A percentile compares a stretch with the other conserved stretches of the same genome.
These are phyloP conservation scores for Drosophila ohnishii DNA, from an alignment of 1,140 invertebrate genomes.

Conservation along the genomic window DNA sequence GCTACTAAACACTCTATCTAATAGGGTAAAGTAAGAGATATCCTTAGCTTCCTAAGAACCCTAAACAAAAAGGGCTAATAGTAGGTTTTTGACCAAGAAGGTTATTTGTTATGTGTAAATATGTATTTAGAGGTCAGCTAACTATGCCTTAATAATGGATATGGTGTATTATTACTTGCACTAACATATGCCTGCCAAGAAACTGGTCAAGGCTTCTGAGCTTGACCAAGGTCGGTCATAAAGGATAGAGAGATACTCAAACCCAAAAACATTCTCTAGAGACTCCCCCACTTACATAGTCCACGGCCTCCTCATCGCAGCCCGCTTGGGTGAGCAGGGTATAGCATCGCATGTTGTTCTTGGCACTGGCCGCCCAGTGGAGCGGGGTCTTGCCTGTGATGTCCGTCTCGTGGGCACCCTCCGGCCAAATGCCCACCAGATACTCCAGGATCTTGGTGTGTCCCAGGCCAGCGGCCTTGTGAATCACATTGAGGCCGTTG, in stretches of 20 bases:
- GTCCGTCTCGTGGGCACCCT: slow-evolving; percentile 87
- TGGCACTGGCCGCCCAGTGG: slow-evolving; percentile 93
- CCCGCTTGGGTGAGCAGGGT: slow-evolving; percentile 89
- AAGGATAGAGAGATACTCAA: neutral
- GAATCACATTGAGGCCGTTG: slow-evolving; percentile 91
- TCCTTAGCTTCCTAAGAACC: neutral
- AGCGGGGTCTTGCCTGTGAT: slow-evolving; percentile 94
- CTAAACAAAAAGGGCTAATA: neutral
- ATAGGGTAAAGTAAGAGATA: neutral
- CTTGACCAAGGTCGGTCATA: neutral
- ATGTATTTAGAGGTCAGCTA: slow-evolving; percentile 4
- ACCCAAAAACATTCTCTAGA: neutral
- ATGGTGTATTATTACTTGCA: slow-evolving; percentile 3
- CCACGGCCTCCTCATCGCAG: slow-evolving; percentile 90
- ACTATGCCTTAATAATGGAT: slow-evolving; percentile 1
- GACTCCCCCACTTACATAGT: slow-evolving; percentile 88
- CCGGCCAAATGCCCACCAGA: slow-evolving; percentile 88
- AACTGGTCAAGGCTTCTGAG: neutral
- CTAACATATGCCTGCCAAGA: slow-evolving; percentile 6
- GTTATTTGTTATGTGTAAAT: slow-evolving; percentile 11
- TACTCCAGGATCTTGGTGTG: slow-evolving; percentile 89
- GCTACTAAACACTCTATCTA: neutral
- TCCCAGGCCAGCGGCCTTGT: slow-evolving; percentile 93
- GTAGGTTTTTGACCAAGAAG: neutral
- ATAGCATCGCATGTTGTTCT: slow-evolving; percentile 89